These are phyloP conservation scores for Naja naja DNA, from an alignment of 2,113 vertebrate species.

Conservation along the genomic window DNA sequence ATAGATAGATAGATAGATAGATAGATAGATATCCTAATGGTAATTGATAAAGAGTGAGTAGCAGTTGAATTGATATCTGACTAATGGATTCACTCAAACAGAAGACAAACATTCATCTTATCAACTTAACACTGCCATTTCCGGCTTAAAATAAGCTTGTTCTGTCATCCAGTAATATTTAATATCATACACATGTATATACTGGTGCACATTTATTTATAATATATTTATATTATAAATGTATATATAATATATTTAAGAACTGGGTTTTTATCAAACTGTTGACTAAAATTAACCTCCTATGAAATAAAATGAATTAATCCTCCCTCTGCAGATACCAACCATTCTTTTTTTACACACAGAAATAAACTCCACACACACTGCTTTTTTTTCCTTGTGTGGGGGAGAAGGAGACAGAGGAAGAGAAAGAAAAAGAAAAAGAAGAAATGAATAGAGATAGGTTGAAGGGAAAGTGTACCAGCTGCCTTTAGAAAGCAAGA, in stretches of 20 bases:
- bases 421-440: background rate
- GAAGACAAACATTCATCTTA: background rate
- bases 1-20: background rate
- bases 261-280: background rate
- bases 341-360: background rate
- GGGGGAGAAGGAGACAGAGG: background rate
- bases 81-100: background rate
- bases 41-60: background rate
- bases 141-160: background rate
- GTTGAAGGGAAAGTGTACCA: background rate
- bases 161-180: background rate
- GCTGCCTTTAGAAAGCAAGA: background rate
- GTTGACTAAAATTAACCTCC: background rate
- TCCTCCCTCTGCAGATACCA: background rate
- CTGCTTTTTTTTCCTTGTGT: background rate
- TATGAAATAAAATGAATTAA: background rate
- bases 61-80: background rate
- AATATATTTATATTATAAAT: too few species aligned
- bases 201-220: too few species aligned
- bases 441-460: background rate
- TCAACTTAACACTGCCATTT: background rate
- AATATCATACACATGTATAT: background rate
- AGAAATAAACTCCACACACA: background rate
- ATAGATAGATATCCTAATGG: background rate
- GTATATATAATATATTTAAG: background rate